phyloP scores from a whole-genome alignment of 2,113 vertebrate genomes.

The Calyptomena viridis region DNA sequence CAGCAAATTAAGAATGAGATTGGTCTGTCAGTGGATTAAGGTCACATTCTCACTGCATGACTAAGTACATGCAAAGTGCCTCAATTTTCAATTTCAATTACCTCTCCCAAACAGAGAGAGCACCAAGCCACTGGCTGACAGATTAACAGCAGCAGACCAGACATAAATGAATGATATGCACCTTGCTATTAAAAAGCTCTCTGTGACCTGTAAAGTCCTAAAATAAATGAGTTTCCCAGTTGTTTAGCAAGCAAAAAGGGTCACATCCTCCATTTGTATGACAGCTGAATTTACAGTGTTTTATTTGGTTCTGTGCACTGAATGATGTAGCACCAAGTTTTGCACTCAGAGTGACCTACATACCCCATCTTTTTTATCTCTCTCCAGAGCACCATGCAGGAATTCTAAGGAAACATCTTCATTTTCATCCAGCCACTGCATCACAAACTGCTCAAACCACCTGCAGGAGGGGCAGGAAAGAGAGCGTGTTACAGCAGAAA shows the following conservation, averaged over 20 bases:
- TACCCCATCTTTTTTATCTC: conserved; percentile 98
- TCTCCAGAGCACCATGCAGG: conserved; percentile 91
- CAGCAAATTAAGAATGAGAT: background rate
- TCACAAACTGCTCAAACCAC: conserved; percentile 96
- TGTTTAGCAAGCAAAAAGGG: background rate
- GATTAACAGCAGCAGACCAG: background rate
- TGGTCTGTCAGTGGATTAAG: conserved; percentile 11
- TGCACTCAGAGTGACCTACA: conserved; percentile 36
- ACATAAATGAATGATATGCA: background rate
- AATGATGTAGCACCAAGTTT: background rate
- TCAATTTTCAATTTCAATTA: conserved; percentile 5
- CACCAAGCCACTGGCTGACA: background rate
- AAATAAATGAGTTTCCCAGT: background rate
- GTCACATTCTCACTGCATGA: background rate
- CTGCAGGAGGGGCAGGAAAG: conserved; percentile 63
- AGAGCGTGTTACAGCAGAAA: background rate
- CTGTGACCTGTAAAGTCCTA: background rate
- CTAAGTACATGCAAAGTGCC: background rate
- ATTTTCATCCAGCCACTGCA: conserved; percentile 98
- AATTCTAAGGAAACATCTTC: conserved; percentile 98
- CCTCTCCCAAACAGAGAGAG: background rate
- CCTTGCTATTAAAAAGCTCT: background rate
- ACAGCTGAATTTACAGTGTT: background rate
- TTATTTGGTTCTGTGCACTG: background rate
- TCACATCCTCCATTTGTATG: background rate